Base-by-base conservation (phyloP, 2,113 vertebrate genomes). In the Ifrita kowaldi region DNA sequence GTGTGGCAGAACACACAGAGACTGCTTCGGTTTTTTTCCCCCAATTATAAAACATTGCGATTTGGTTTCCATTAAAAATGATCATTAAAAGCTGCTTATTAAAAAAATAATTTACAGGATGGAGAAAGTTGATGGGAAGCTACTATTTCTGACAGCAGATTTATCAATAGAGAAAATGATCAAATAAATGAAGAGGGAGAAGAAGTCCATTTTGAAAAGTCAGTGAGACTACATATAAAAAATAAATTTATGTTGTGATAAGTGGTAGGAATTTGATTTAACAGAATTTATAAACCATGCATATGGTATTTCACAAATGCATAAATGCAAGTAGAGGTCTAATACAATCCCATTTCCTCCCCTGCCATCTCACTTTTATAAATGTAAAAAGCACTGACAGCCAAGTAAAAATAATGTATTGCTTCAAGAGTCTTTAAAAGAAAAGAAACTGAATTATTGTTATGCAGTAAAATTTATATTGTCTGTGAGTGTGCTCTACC, bases 361-460 rank as follows among this genome's bases (percentile, higher is more conserved):
- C 28, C 49, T 90, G 67, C 50, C 79, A 64, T 75, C 50, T 84
- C 87, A 64, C 68, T 91, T 95, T 83, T 80, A 83, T 74, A 93
- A 80, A 88, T 60, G 30, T 70, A 88, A 84, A 93, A 94, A 30
- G 18, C 52, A 74, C 47, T 74, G 79, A 91, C 76, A 93, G 79
- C 24, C 50, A 87, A 88, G 70, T 83, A 90, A 93, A 96, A 91
- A 52, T 77, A 90, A 89, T 39, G 12, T n/a, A 91, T 93, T 82
- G 63, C 75, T 93, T 86, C 67, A 91, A 69, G 56, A 69, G 47
- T 80, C 63, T 87, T 93, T 76, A 88, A 93, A 93, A 89, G 62
- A 85, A 91, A 88, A 93, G 84, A 89, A 94, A 83, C 30, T 77
- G 87, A 95, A 86, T 80, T 94, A 93, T 28, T 85, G 35, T 78